Evolutionary conservation across 2,797 vertebrate genomes (phyloP), one percentile per base, ranked within the genome.

Genomic region (Lepus oiostolus): DNA sequence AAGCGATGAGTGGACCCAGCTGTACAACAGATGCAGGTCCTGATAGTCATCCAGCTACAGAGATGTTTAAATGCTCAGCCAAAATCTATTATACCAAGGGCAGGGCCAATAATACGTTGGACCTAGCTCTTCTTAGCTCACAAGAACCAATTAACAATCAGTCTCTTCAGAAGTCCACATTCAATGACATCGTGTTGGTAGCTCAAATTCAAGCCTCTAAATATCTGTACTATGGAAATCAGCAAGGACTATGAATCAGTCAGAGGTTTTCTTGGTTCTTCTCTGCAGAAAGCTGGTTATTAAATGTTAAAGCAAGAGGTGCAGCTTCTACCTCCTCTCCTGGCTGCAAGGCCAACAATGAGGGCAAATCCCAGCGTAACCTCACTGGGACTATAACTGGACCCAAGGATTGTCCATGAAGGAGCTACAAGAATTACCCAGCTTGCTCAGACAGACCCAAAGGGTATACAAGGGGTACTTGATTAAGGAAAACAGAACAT

Each of bases 1-100:
- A 30, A 21, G 32, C 52, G 67, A 67, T 70, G 26, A 92, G 74
- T 22, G 10, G 67, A 63, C 54, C 91, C 80, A 95, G 83, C 71
- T 95, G 75, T 80, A 50, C 0, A 16, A 7, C 47, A 86, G 71
- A 86, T 16, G 4, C 32, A 30, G 68, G 58, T 17, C 52, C 60
- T 84, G 54, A 32, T 24, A 38, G 26, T 71, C 24, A 52, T 1
- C 28, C 38, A 28, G 10, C 67, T 71, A 26, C 13, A 42, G 77
- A 68, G 70, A 91, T 2, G 4, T 63, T 52, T 65, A 30, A 63
- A 24, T 21, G 28, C 11, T 21, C 60, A 42, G 76, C n/a, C 74
- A 26, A 47, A 19, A 38, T 63, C 63, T 58, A 2, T 3, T 50
- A 5, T 35, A 11, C 30, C 16, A 22, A 38, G 21, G 60, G 0